Percentiles rank a stretch among this genome's conserved stretches.
Conservation (phyloP, 1,140 invertebrate species). For the Aethina tumida region DNA sequence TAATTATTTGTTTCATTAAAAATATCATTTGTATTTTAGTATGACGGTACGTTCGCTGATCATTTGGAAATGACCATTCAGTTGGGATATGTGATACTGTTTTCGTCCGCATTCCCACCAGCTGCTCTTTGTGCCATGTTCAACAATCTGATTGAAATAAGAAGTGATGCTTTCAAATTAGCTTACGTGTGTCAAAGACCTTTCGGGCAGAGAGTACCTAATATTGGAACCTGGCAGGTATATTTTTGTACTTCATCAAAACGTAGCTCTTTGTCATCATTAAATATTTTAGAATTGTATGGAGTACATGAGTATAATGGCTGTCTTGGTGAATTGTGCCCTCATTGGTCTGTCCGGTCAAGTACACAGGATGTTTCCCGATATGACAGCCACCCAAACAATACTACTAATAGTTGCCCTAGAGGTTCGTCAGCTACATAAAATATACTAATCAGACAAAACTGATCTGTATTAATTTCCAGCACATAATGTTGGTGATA, state of each 20-base stretch:
- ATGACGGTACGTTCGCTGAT: slow-evolving; percentile 90
- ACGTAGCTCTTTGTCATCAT: too few species aligned
- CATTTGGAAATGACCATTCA: slow-evolving; percentile 97
- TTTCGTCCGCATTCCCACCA: slow-evolving; percentile 91
- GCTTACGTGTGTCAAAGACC: slow-evolving; percentile 91
- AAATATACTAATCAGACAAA: not conserved
- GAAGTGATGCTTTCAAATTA: slow-evolving; percentile 93
- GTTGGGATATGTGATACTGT: slow-evolving; percentile 92
- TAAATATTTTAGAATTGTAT: slow-evolving; percentile 69
- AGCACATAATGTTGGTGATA: slow-evolving; percentile 80
- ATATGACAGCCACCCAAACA: slow-evolving; percentile 73
- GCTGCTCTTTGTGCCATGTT: slow-evolving; percentile 86
- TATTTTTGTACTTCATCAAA: too few species aligned
- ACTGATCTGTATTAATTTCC: slow-evolving; percentile 30
- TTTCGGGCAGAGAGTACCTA: slow-evolving; percentile 81
- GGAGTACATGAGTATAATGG: slow-evolving; percentile 85
- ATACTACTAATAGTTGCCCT: slow-evolving; percentile 79
- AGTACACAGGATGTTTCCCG: slow-evolving; percentile 78
- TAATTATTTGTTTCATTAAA: too few species aligned
- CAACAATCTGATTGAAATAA: slow-evolving; percentile 90
- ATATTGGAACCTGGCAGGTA: slow-evolving; percentile 96
- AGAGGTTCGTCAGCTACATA: slow-evolving; percentile 43
- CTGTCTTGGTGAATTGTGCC: slow-evolving; percentile 90
- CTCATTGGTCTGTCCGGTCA: slow-evolving; percentile 87
- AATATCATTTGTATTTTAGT: slow-evolving; percentile 41